Evolutionary conservation across 1,140 invertebrate species (phyloP).

Genomic region (Wasmannia auropunctata): DNA sequence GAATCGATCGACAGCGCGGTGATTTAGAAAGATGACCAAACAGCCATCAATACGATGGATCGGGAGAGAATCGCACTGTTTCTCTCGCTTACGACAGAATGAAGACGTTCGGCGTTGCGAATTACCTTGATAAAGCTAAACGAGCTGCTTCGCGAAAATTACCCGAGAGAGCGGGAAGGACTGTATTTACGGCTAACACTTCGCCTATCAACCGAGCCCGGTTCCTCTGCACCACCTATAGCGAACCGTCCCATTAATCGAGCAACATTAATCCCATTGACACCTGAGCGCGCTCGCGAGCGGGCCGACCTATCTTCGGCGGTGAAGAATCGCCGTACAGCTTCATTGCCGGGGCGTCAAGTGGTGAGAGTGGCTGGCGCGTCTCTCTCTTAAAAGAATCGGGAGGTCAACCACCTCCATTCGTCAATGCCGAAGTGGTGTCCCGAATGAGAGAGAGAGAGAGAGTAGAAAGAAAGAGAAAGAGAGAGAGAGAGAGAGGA

Average conservation of each 20-base stretch:
- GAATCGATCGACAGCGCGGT: background rate
- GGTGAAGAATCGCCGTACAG: conserved; percentile 55
- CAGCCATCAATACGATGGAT: background rate
- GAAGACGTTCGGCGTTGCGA: background rate
- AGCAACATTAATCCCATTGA: conserved; percentile 58
- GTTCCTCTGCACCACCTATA: background rate
- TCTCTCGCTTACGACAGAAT: background rate
- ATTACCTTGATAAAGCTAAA: conserved; percentile 42
- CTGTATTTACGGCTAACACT: conserved; percentile 42
- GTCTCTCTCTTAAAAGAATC: conserved; percentile 46
- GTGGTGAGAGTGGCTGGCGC: conserved; percentile 57
- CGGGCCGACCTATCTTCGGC: conserved; percentile 46
- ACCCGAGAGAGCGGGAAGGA: background rate
- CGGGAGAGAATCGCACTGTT: background rate
- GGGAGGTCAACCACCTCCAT: conserved; percentile 58
- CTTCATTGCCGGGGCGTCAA: conserved; percentile 49
- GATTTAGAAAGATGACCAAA: background rate
- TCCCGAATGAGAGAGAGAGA: conserved; percentile 43
- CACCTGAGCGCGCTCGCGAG: conserved; percentile 24
- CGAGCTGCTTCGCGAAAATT: conserved; percentile 33
- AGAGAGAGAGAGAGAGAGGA: conserved; percentile 38
- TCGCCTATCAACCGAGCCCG: background rate
- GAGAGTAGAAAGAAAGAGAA: conserved; percentile 37
- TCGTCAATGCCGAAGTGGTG: conserved; percentile 56
- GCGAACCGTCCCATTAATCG: conserved; percentile 49